phyloP scores from a whole-genome alignment of 2,888 invertebrate genomes.

The Drosophila mettleri region DNA sequence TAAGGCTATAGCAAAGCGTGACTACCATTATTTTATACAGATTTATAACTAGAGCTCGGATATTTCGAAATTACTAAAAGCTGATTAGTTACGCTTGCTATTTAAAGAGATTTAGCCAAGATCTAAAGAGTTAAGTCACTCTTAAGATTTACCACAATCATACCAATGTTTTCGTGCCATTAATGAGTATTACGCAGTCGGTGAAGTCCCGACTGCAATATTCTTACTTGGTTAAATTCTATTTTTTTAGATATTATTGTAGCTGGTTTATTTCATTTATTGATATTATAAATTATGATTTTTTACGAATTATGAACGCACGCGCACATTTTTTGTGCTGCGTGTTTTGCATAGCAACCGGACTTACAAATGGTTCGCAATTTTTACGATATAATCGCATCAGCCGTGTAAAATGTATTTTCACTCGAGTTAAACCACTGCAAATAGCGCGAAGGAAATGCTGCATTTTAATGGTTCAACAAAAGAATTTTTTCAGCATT shows the following conservation, averaged over 20 bases:
- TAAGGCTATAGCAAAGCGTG: too few relatives aligned
- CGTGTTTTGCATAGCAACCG: constrained; percentile 26
- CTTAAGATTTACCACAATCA: too few relatives aligned
- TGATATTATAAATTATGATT: constrained; percentile 73
- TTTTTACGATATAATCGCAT: constrained; percentile 33
- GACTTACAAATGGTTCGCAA: constrained; percentile 23
- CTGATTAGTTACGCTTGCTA: too few relatives aligned
- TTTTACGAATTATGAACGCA: constrained; percentile 52
- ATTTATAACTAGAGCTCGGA: too few relatives aligned
- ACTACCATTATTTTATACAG: too few relatives aligned
- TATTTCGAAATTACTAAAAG: too few relatives aligned
- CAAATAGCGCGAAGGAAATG: constrained; percentile 24
- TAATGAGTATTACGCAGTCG: not conserved
- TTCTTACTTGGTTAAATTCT: not conserved
- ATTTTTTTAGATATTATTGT: constrained; percentile 8
- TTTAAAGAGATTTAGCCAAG: too few relatives aligned
- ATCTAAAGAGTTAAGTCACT: too few relatives aligned
- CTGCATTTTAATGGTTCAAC: constrained; percentile 16
- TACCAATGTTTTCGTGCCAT: not conserved
- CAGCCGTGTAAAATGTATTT: constrained; percentile 30
- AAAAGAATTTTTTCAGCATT: constrained; percentile 2
- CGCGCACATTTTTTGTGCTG: constrained; percentile 2
- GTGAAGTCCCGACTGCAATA: not conserved
- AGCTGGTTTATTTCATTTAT: constrained; percentile 50
- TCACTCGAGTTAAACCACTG: constrained; percentile 22